Conservation (phyloP, 2,888 invertebrate species). For the Tipula lateralis region DNA sequence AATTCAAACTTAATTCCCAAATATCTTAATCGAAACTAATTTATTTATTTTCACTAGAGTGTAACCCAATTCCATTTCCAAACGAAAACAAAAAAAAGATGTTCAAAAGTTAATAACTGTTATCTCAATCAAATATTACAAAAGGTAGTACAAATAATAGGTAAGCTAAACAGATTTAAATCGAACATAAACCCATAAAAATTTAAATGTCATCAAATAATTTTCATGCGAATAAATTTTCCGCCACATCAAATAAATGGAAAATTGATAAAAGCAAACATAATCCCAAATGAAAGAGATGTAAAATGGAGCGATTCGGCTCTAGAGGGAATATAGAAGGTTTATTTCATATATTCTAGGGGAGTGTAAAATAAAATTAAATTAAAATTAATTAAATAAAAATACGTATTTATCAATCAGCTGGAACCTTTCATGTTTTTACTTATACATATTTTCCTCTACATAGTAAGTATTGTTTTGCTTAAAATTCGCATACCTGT, state of each 20-base stretch:
- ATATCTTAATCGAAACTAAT: not conserved
- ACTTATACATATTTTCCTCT: not conserved
- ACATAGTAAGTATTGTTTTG: not conserved
- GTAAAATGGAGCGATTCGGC: not conserved
- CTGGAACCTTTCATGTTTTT: not conserved
- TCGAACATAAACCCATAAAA: not conserved
- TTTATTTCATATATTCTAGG: not conserved
- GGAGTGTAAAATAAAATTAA: not conserved
- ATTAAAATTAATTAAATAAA: not conserved
- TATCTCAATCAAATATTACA: slow-evolving; percentile 24
- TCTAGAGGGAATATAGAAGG: not conserved
- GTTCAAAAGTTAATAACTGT: not conserved
- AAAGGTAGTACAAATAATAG: not conserved
- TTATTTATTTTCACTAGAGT: not conserved
- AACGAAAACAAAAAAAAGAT: not conserved
- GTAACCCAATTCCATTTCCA: not conserved
- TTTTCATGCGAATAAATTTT: not conserved
- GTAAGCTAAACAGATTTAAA: slow-evolving; percentile 11
- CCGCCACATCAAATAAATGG: not conserved
- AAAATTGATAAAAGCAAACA: slow-evolving; percentile 3
- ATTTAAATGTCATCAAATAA: slow-evolving; percentile 24
- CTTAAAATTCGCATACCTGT: not conserved
- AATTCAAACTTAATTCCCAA: not conserved
- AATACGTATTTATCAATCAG: not conserved
- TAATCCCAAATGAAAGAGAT: not conserved